Base-by-base conservation (phyloP, 2,113 vertebrate species). In the Cinclus mexicanus region DNA sequence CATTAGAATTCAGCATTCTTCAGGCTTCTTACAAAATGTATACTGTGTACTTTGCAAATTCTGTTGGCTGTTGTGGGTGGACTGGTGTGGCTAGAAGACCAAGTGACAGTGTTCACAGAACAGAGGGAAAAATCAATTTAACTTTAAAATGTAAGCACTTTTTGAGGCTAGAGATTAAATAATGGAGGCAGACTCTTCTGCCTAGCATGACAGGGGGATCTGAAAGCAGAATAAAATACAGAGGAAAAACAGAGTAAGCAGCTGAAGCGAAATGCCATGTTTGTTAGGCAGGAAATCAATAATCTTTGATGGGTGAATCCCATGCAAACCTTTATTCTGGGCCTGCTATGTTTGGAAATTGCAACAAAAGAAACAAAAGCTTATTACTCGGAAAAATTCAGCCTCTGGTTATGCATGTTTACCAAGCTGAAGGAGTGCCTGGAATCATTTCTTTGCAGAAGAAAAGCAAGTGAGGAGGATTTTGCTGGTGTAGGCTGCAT, bases 351-450 rank as follows among this genome's bases (percentile, higher is more conserved):
- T 92, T 93, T 92, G 72, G 80, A 93, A 95, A 92, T 84, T 67
- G 61, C 39, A 79, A 83, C 22, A 87, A 80, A 91, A 88, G 87
- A 86, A 94, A 81, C 29, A 75, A 93, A 90, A 90, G 24, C 55
- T 75, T 82, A 23, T 84, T 95, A 57, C 72, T 89, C 72, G 65
- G 86, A 94, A 95, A 93, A 93, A 90, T 81, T 31, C 79, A 92
- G 0, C 56, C 52, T 75, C 64, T 65, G 61, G 69, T 97, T 90
- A 59, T 5, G 1, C 52, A 25, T 77, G 83, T 92, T 95, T 96
- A 93, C 90, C 41, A 92, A 82, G 46, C 53, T 39, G 81, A 93
- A 90, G 52, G 68, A 94, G 83, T 81, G 76, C 83, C 93, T 87
- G 90, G 83, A 96, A 94, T 79, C 2, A 1, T 90, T 90, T n/a